Conservation (phyloP, 2,113 vertebrate species). For the Nannobrachium achirus region DNA sequence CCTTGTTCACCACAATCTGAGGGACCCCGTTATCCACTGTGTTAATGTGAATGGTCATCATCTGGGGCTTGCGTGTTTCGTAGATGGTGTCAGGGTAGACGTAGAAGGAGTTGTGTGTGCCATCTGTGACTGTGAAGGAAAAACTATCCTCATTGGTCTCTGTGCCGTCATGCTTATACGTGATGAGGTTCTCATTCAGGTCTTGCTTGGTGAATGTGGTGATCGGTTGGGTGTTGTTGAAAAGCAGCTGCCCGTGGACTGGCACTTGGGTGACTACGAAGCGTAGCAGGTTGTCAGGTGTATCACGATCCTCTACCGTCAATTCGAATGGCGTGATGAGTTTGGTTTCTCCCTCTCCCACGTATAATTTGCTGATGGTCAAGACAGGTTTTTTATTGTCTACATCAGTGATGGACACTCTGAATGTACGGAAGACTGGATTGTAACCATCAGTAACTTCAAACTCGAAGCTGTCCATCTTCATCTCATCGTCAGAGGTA, state of each 20-base stretch:
- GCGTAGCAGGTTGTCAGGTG: slow-evolving; percentile 83
- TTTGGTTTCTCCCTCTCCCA: slow-evolving; percentile 88
- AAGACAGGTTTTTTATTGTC: slow-evolving; percentile 97
- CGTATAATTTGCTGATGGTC: slow-evolving; percentile 83
- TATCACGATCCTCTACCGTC: slow-evolving; percentile 92
- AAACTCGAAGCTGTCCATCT: slow-evolving; percentile 98
- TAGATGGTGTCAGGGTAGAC: slow-evolving; percentile 92
- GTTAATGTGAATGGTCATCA: slow-evolving; percentile 88
- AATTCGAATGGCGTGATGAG: slow-evolving; percentile 96
- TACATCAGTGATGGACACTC: slow-evolving; percentile 93
- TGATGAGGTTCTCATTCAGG: slow-evolving; percentile 93
- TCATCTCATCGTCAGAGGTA: slow-evolving; percentile 93
- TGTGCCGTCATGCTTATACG: slow-evolving; percentile 91
- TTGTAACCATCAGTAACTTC: slow-evolving; percentile 96
- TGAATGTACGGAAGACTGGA: slow-evolving; percentile 94
- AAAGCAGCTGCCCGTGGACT: slow-evolving; percentile 88
- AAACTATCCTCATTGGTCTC: slow-evolving; percentile 90
- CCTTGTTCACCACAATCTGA: slow-evolving; percentile 90
- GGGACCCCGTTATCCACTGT: slow-evolving; percentile 91
- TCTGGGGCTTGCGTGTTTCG: slow-evolving; percentile 90
- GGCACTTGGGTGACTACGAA: slow-evolving; percentile 90
- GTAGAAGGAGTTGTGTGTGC: slow-evolving; percentile 92
- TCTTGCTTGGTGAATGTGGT: slow-evolving; percentile 90
- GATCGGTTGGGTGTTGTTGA: slow-evolving; percentile 83
- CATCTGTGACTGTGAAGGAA: slow-evolving; percentile 94